These are phyloP conservation scores for Anorthoa munda DNA, from an alignment of 2,888 invertebrate species.

Conservation along the genomic window DNA sequence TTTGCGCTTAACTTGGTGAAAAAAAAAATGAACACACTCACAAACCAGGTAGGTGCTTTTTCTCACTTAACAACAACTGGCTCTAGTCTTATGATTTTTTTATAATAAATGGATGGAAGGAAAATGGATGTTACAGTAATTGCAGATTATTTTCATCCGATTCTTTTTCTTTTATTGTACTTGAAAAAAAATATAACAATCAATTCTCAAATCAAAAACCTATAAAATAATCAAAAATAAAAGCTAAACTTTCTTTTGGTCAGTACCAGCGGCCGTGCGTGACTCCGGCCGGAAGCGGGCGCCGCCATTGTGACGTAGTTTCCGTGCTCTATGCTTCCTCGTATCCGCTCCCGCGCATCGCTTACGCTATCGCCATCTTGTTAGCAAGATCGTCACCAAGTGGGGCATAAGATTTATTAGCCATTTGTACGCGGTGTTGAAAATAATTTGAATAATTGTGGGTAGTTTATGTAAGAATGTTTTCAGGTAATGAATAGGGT, in stretches of 20 bases:
- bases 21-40: too few species aligned
- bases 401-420: slow-evolving; percentile 62
- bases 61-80: too few species aligned
- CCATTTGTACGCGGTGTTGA: slow-evolving; percentile 5
- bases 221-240: slow-evolving; percentile 43
- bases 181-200: background rate
- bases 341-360: slow-evolving; percentile 75
- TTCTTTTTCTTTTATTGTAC: too few species aligned
- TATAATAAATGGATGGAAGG: too few species aligned
- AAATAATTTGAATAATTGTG: background rate
- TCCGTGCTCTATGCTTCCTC: slow-evolving; percentile 77
- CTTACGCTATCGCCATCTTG: slow-evolving; percentile 78
- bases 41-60: too few species aligned
- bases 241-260: slow-evolving; percentile 64
- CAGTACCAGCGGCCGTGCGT: slow-evolving; percentile 79
- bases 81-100: too few species aligned
- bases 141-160: too few species aligned
- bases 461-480: background rate
- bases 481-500: background rate
- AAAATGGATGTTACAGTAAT: too few species aligned
- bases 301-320: slow-evolving; percentile 75
- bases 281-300: slow-evolving; percentile 82
- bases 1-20: too few species aligned
- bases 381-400: slow-evolving; percentile 62
- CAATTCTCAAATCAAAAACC: background rate